Evolutionary conservation across 2,113 vertebrate genomes (phyloP).

Genomic region (Zosterops pallidus): DNA sequence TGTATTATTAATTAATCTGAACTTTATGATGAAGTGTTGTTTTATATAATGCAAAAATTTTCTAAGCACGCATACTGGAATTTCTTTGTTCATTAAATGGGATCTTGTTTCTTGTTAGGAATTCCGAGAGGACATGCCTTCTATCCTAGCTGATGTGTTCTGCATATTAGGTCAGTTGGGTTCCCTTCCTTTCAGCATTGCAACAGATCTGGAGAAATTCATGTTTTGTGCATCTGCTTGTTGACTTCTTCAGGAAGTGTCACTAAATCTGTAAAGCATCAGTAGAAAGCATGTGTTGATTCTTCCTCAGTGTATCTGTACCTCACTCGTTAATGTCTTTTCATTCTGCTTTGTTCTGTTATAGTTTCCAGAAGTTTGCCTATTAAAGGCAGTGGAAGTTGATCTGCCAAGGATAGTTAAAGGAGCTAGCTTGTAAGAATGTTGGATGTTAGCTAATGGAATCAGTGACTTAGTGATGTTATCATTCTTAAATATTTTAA

Average conservation of each 20-base stretch:
- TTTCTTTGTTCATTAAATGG: background rate
- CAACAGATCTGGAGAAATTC: background rate
- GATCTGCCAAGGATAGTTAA: background rate
- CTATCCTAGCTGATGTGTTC: slow-evolving; percentile 98
- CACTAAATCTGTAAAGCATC: background rate
- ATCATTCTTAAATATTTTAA: background rate
- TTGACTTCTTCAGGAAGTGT: background rate
- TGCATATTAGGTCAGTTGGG: slow-evolving; percentile 87
- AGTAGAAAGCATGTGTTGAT: background rate
- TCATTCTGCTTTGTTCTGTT: slow-evolving; percentile 17
- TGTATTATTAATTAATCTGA: background rate
- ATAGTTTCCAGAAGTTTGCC: background rate
- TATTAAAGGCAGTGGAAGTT: background rate
- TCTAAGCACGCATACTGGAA: background rate
- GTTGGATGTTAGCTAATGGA: background rate
- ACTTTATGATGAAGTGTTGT: background rate
- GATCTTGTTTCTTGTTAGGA: slow-evolving; percentile 80
- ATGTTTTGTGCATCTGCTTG: background rate
- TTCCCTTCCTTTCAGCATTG: background rate
- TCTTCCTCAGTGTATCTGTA: background rate
- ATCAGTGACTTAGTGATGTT: background rate
- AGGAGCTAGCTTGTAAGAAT: background rate
- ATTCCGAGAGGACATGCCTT: slow-evolving; percentile 92
- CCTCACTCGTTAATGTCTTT: background rate
- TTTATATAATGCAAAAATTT: background rate